Base-by-base conservation (phyloP, 2,888 invertebrate species). In the Lycia hirtaria region DNA sequence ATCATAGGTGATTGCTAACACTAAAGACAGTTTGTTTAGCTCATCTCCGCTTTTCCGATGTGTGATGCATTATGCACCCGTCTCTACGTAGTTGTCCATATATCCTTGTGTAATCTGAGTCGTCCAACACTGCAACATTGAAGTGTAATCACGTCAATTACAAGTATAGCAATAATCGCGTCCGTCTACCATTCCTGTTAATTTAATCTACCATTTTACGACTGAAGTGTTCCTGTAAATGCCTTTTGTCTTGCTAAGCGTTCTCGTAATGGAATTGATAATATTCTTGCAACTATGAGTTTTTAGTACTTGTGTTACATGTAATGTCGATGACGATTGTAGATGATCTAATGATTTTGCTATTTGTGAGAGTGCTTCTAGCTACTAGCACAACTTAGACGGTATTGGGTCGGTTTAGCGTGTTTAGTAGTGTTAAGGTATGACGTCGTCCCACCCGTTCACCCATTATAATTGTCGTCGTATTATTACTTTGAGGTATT, bases 91-190 rank as follows among this genome's bases (percentile, higher is more conserved):
- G 15, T 15, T 41, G 14, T 26, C 5, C 35, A 24, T 47, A 35
- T 15, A n/a, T n/a, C 7, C 10, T 3, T 26, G 6, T 17, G 7
- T 35, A 51, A 28, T 51, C 56, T 47, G 30, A 9, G 28, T 9
- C 14, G n/a, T 45, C 14, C n/a, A 7, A 24, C 6, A 14, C 44
- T 15, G 40, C 35, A 47, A 45, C 67, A 68, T 63, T 68, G 61
- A 64, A 65, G 61, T 69, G 70, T 71, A 72, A 75, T 75, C 67
- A 63, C 49, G 60, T 59, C 68, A 71, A 75, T 73, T 71, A 41
- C 41, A 26, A 17, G 41, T 41, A 68, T 62, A 64, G 60, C 62
- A 64, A 64, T 66, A 69, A 70, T 74, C 66, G 62, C 38, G 35
- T 59, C 59, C 50, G 45, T 47, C 50, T 59, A 47, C 40, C 26